Conservation (phyloP, 35 echinoderm and acorn worm genomes). For the Heliocidaris erythrogramma region DNA sequence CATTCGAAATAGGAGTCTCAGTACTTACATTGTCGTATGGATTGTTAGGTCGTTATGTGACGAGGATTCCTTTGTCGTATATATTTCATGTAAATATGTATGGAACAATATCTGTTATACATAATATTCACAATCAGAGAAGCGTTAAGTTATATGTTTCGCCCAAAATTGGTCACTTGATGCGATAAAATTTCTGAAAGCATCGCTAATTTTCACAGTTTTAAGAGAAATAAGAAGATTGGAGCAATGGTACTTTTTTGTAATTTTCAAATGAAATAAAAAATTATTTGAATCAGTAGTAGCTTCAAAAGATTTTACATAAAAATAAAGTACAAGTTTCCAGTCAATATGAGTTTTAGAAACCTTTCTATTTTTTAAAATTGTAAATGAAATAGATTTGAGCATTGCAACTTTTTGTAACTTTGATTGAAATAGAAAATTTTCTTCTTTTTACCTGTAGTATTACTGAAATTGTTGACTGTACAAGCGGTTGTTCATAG, state of each 20-base stretch:
- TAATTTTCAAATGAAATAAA: too few species aligned
- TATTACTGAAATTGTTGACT: neutral
- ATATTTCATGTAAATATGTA: conserved; percentile 6
- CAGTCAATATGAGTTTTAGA: too few species aligned
- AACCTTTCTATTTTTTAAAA: neutral
- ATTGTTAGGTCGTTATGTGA: neutral
- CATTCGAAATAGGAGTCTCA: neutral
- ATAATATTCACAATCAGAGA: neutral
- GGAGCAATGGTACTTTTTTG: too few species aligned
- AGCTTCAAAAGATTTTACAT: too few species aligned
- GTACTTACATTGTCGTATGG: neutral
- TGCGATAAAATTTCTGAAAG: too few species aligned
- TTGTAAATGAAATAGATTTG: neutral
- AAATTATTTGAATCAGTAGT: too few species aligned
- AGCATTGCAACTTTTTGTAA: neutral
- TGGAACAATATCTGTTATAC: neutral
- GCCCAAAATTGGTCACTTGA: too few species aligned
- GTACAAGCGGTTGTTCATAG: neutral
- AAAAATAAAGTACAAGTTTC: too few species aligned
- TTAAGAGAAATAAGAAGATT: too few species aligned
- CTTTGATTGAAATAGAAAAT: neutral
- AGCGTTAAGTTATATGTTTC: too few species aligned
- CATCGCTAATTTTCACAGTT: too few species aligned
- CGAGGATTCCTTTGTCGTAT: neutral
- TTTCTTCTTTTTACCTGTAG: neutral